Evolutionary conservation across 2,113 vertebrate genomes (phyloP).

Genomic region (Tragelaphus strepsiceros): DNA sequence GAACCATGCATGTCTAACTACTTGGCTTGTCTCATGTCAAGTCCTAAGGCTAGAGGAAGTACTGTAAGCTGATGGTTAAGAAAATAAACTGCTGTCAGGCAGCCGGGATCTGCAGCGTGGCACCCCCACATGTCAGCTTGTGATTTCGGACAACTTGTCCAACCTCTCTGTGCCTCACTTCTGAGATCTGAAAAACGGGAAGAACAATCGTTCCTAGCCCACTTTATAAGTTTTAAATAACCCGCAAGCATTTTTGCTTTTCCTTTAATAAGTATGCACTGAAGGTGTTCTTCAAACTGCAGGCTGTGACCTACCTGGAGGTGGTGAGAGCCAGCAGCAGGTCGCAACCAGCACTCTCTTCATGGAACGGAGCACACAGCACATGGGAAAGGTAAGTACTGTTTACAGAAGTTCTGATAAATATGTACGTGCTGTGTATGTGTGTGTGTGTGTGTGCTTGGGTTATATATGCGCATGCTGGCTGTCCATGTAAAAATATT

Average conservation of each 20-base stretch:
- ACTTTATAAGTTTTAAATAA: neutral
- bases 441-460: too few species aligned
- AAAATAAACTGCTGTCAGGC: neutral
- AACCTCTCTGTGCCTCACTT: neutral
- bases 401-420: neutral
- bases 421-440: neutral
- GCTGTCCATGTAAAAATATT: neutral
- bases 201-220: neutral
- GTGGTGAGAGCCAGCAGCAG: neutral
- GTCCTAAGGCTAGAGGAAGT: neutral
- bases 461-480: neutral
- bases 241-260: neutral
- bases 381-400: neutral
- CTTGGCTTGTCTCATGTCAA: neutral
- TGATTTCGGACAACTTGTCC: neutral
- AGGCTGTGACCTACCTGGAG: neutral
- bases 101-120: neutral
- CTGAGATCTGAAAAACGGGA: neutral
- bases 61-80: neutral
- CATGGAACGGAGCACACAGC: too few species aligned
- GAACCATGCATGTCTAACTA: neutral
- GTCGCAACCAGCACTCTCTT: neutral
- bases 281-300: neutral
- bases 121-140: accelerated
- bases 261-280: neutral